Evolutionary conservation across 64 coral and sea anemone species (phyloP), one percentile per base, ranked within the genome.

Genomic region (Catalaphyllia jardinei): DNA sequence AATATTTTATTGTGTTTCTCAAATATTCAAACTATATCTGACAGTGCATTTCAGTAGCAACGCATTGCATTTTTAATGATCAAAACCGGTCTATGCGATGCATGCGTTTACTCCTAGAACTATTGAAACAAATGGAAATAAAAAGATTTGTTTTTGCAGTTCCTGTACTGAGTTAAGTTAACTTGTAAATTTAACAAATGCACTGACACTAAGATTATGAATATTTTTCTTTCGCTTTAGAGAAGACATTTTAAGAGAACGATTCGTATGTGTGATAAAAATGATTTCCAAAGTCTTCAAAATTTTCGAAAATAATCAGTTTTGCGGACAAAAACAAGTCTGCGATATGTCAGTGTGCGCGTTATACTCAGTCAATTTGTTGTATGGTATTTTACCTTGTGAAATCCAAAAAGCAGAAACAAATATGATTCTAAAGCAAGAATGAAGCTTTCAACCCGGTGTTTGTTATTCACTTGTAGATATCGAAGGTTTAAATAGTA

Each of bases 161-260:
- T 85, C 81, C 81, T 85, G 81, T 85, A 71, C 12, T 85, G 10
- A 27, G 81, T 85, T 85, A 85, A 85, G 62, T 85, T 19, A 60
- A 39, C 81, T 71, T 67, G 81, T 85, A 85, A 85, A 85, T 85
- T 85, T 85, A 85, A 71, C 81, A 85, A 85, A 71, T 71, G 24
- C 35, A 85, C 8, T 38, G 17, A 35, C 17, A 27, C 60, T 49
- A 71, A 71, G 38, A 71, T 29, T 42, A 9, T 85, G 62, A 71
- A 85, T 71, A 27, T 69, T 27, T 25, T 69, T 25, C 25, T 69
- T n/a, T 69, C 25, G 4, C 65, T 2, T 0, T 69, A 9, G 22
- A 10, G 22, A 69, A 69, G 9, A 27, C 65, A 69, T 11, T 69
- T 69, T 69, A 9, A 27, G 9, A 69, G 65, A 22, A n/a, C 65